Evolutionary conservation across 2,113 vertebrate genomes (phyloP), one percentile per base, ranked within the genome.

Genomic region (Illadopsis cleaveri): DNA sequence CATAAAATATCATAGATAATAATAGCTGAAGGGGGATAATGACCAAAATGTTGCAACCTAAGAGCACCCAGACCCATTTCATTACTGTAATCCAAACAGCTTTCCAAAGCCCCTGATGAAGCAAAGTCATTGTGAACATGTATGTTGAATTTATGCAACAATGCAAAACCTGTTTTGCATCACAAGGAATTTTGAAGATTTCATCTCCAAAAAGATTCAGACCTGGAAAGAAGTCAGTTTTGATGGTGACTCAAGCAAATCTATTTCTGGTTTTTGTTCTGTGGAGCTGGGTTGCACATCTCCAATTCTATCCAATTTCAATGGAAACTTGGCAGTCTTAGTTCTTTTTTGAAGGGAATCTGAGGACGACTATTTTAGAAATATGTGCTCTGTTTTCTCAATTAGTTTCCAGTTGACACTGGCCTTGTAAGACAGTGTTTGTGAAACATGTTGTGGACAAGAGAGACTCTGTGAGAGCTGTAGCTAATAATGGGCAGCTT

Each of bases 311-410:
- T 88, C 57, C 18, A 22, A 2, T 86, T 93, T 89, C 88, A 93
- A 4, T 88, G 72, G 85, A 93, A 97, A 94, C 88, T 95, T 96
- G 93, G 82, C 92, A 86, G 53, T 37, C 45, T 13, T 35, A 45
- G n/a, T 51, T 75, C 50, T 79, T 54, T 84, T 64, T 48, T 10
- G 15, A 88, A 75, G 73, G 72, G 64, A 78, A 68, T 81, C 56
- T 83, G 79, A 94, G 71, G 85, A 75, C 51, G 19, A n/a, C 75
- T 93, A 13, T 81, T 94, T 93, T 89, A 56, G 82, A 92, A 95
- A 81, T 81, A 35, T 5, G 33, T 23, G 38, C 72, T 81, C 27
- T 91, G 48, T 88, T 94, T 96, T 84, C 76, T 88, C 71, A 68
- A 30, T 94, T 89, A 85, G 60, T 76, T 76, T 90, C 22, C 51